A percentile compares a stretch with the other conserved stretches of the same genome.
These are phyloP conservation scores for Actinia equina DNA, from an alignment of 64 coral and sea anemone genomes.

Conservation along the genomic window DNA sequence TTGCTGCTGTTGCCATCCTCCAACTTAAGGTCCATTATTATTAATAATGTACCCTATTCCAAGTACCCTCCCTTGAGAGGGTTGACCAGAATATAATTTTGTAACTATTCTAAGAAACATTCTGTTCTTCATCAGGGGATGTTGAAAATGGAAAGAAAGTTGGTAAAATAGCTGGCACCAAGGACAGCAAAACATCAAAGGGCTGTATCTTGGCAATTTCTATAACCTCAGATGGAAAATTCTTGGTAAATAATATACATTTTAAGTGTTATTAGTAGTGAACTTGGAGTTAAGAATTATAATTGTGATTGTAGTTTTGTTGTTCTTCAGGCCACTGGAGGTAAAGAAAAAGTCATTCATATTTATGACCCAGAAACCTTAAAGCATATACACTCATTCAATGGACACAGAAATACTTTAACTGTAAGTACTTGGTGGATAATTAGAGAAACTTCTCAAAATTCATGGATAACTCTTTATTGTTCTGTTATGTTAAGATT, in stretches of 20 bases:
- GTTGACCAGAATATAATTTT: no score
- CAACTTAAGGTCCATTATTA: no score
- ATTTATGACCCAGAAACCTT: conserved; percentile 80
- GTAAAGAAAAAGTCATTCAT: conserved; percentile 85
- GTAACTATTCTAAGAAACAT: background rate
- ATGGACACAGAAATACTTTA: conserved; percentile 86
- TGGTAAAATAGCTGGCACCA: conserved; percentile 53
- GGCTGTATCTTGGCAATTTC: conserved; percentile 71
- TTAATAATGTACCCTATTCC: no score
- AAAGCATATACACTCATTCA: conserved; percentile 77
- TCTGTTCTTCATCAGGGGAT: conserved; percentile 55
- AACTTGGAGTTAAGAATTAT: background rate
- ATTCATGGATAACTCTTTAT: background rate
- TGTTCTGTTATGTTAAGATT: background rate
- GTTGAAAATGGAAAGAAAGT: conserved; percentile 69
- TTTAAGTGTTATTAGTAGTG: no score
- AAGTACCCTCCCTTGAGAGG: no score
- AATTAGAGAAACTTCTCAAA: background rate
- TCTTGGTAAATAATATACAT: conserved; percentile 60
- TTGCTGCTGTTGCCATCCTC: no score
- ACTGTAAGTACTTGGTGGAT: conserved; percentile 56
- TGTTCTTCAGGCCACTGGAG: conserved; percentile 80
- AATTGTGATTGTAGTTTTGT: background rate
- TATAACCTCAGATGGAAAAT: conserved; percentile 83
- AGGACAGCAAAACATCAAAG: conserved; percentile 57